These are phyloP conservation scores for Siniperca chuatsi DNA, from an alignment of 2,113 vertebrate species.

Conservation along the genomic window DNA sequence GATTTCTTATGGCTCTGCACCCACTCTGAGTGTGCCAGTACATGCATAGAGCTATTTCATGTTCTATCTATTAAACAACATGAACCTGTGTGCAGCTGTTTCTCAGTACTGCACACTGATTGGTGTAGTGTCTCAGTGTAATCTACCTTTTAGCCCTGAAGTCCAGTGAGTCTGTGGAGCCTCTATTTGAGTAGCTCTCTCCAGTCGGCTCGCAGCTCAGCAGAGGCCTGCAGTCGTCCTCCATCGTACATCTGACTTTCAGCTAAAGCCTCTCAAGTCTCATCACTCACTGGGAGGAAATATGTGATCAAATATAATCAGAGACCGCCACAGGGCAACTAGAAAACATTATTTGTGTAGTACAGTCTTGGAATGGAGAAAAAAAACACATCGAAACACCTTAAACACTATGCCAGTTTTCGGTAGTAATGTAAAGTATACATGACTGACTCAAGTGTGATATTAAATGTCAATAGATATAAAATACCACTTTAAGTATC, in stretches of 20 bases:
- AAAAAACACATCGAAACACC: neutral
- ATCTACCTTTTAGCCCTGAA: conserved; percentile 80
- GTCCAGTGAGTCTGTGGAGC: conserved; percentile 79
- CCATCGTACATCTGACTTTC: conserved; percentile 73
- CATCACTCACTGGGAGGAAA: conserved; percentile 31
- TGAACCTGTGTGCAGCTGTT: neutral
- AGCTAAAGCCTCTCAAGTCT: conserved; percentile 21
- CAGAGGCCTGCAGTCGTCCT: conserved; percentile 80
- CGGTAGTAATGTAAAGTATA: neutral
- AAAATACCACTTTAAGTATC: neutral
- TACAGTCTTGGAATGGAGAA: neutral
- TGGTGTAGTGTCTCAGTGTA: conserved; percentile 3
- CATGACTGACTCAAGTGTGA: too few species aligned
- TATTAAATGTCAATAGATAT: neutral
- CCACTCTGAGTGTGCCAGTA: neutral
- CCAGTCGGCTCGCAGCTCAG: conserved; percentile 66
- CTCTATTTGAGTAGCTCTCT: conserved; percentile 65
- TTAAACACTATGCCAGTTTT: neutral
- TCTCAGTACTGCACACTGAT: conserved; percentile 6
- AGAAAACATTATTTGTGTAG: too few species aligned
- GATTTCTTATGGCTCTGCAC: neutral
- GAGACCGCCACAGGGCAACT: too few species aligned
- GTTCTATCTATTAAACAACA: neutral
- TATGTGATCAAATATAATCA: too few species aligned
- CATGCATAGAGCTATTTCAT: neutral